Percentiles rank a stretch among this genome's conserved stretches.
Evolutionary conservation across 2,113 vertebrate genomes (phyloP).

Genomic region (Pelobates fuscus): DNA sequence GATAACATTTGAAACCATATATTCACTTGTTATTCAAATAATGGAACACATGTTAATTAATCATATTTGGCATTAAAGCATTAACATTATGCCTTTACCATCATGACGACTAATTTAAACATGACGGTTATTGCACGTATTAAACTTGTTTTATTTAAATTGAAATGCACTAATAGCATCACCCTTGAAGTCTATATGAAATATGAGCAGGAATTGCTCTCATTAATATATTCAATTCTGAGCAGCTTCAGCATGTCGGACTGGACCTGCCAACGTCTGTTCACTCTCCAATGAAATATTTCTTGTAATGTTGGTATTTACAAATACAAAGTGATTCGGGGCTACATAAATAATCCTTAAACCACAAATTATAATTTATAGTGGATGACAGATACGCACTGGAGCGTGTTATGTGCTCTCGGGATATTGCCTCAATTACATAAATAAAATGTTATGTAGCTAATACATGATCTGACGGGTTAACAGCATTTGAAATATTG

Average conservation of each 20-base stretch:
- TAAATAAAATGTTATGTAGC: neutral
- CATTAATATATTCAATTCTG: neutral
- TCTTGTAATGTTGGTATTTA: neutral
- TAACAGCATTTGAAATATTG: neutral
- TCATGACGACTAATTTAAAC: too few species aligned
- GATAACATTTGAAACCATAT: too few species aligned
- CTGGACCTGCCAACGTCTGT: neutral
- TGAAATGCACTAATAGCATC: neutral
- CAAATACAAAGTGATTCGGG: constrained; percentile 7
- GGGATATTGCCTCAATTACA: constrained; percentile 33
- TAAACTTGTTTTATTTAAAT: neutral
- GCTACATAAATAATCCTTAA: constrained; percentile 9
- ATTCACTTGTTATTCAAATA: too few species aligned
- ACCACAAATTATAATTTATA: constrained; percentile 7
- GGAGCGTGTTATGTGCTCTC: constrained; percentile 27
- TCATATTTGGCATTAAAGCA: too few species aligned
- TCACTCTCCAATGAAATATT: neutral
- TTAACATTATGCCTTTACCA: too few species aligned
- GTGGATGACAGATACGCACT: constrained; percentile 13
- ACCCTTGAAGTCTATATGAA: too few species aligned
- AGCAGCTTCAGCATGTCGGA: neutral
- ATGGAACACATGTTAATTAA: too few species aligned
- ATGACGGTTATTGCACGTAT: neutral
- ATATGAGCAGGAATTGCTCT: too few species aligned
- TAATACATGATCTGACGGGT: constrained; percentile 22